These are phyloP conservation scores for Drepanosiphum platanoidis DNA, from an alignment of 2,888 invertebrate genomes.

Conservation along the genomic window DNA sequence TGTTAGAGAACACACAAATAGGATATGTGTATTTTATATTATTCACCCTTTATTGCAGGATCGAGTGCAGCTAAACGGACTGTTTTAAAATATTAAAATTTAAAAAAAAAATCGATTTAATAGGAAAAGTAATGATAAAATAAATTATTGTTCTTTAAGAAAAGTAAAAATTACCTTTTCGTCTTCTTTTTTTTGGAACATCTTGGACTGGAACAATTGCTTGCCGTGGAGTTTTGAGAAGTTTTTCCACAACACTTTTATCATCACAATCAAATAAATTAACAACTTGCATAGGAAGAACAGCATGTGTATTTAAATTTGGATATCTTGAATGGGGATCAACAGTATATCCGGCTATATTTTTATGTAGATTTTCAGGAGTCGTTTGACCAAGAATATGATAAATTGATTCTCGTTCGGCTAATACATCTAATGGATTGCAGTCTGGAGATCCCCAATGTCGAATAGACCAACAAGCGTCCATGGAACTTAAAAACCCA, in stretches of 20 bases:
- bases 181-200: constrained; percentile 75
- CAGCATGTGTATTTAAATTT: constrained; percentile 69
- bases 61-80: constrained; percentile 50
- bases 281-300: constrained; percentile 80
- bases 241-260: constrained; percentile 71
- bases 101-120: constrained; percentile 52
- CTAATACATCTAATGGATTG: constrained; percentile 85
- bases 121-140: not conserved
- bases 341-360: constrained; percentile 85
- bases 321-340: constrained; percentile 79
- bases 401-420: constrained; percentile 95
- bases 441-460: constrained; percentile 78
- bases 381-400: constrained; percentile 91
- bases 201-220: constrained; percentile 68
- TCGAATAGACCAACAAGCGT: constrained; percentile 94
- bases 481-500: constrained; percentile 94
- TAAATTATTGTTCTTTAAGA: not conserved
- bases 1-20: constrained; percentile 43
- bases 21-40: constrained; percentile 34
- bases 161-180: constrained; percentile 70
- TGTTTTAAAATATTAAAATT: constrained; percentile 61
- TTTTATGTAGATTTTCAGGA: constrained; percentile 92
- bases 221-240: constrained; percentile 68
- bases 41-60: constrained; percentile 58
- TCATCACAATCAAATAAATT: constrained; percentile 79